A percentile compares a stretch with the other conserved stretches of the same genome.
Conservation (phyloP, 2,113 vertebrate genomes). For the Cathartes aura region DNA sequence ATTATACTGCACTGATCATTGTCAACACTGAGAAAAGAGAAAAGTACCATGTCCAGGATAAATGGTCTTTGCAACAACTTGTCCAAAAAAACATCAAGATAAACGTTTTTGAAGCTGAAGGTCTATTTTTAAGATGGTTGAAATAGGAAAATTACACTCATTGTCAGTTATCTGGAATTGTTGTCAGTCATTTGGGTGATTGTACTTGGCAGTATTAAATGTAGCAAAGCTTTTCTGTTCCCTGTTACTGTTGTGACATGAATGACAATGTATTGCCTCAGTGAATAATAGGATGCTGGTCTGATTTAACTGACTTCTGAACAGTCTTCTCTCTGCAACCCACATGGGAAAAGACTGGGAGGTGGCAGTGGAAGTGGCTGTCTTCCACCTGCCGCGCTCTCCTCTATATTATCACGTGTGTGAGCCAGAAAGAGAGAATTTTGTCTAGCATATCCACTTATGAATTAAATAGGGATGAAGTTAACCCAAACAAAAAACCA, state of each 20-base stretch:
- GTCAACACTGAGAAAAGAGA: neutral
- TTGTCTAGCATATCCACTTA: neutral
- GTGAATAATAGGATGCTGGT: neutral
- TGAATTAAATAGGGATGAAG: neutral
- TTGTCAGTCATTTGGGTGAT: constrained; percentile 30
- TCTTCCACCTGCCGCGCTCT: neutral
- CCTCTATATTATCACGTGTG: rapidly evolving
- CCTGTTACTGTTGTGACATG: constrained; percentile 10
- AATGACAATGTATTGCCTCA: constrained; percentile 22
- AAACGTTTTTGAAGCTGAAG: neutral
- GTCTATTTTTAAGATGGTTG: constrained; percentile 5
- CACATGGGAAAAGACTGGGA: neutral
- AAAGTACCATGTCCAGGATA: neutral
- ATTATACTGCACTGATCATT: neutral
- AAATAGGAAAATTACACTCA: constrained; percentile 43
- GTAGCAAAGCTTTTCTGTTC: neutral
- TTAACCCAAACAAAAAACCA: neutral
- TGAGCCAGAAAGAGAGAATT: neutral
- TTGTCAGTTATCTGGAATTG: constrained; percentile 13
- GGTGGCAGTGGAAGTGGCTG: neutral
- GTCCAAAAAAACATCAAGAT: neutral
- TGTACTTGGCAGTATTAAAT: constrained; percentile 16
- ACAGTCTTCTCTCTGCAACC: neutral
- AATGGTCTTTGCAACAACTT: neutral
- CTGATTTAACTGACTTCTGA: neutral